Evolutionary conservation across 2,113 vertebrate genomes (phyloP).

Genomic region (Echinops telfairi): DNA sequence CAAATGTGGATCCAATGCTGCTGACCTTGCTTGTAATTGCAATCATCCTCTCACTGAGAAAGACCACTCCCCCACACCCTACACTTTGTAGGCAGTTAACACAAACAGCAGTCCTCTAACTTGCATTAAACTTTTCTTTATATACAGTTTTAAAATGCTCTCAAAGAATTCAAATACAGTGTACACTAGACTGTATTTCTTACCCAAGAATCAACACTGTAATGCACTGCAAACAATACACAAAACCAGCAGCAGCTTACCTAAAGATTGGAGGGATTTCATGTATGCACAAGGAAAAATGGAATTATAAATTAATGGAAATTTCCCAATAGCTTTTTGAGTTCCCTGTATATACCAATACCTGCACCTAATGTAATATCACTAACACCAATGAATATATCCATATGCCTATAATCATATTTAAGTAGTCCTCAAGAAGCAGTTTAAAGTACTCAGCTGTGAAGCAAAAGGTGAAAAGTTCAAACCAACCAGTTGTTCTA

Average conservation of each 20-base stretch:
- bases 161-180: constrained; percentile 4
- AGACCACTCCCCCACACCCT: neutral
- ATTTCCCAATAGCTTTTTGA: too few species aligned
- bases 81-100: neutral
- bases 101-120: constrained; percentile 17
- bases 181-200: constrained; percentile 42
- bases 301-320: too few species aligned
- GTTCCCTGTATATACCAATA: neutral
- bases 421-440: too few species aligned
- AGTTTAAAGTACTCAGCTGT: too few species aligned
- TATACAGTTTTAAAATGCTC: constrained; percentile 30
- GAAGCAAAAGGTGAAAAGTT: too few species aligned
- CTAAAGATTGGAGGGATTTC: constrained; percentile 35
- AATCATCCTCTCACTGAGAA: neutral
- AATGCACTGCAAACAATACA: constrained; percentile 10
- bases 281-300: neutral
- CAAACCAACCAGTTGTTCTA: too few species aligned
- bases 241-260: constrained; percentile 19
- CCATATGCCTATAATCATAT: too few species aligned
- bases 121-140: too few species aligned
- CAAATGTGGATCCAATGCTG: neutral
- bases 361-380: neutral
- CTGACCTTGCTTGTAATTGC: constrained; percentile 27
- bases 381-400: too few species aligned
- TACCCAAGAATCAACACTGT: constrained; percentile 52